Evolutionary conservation across 2,113 vertebrate genomes (phyloP).

Genomic region (Helogale parvula): DNA sequence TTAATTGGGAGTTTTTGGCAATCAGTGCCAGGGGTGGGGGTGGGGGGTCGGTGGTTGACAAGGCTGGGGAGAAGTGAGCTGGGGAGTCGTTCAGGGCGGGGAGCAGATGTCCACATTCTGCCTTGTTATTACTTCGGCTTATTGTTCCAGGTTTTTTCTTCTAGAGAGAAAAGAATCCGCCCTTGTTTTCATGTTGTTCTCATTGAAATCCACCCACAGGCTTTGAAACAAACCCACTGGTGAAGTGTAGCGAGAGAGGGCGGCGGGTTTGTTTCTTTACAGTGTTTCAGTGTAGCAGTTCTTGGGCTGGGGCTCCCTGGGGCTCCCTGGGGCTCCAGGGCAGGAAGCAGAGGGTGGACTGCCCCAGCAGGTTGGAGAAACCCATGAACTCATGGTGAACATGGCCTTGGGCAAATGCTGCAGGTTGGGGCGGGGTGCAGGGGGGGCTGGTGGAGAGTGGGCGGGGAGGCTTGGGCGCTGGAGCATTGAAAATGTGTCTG

Average conservation of each 20-base stretch:
- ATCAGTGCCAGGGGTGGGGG: neutral
- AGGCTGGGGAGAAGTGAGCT: neutral
- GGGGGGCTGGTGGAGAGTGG: neutral
- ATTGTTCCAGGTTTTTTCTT: constrained; percentile 73
- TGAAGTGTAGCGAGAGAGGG: constrained; percentile 40
- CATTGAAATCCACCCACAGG: constrained; percentile 78
- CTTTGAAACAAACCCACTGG: constrained; percentile 70
- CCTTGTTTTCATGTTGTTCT: constrained; percentile 81
- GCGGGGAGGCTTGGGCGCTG: neutral
- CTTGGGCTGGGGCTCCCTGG: neutral
- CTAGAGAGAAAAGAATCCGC: constrained; percentile 73
- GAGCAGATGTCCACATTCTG: constrained; percentile 73
- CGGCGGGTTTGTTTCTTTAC: neutral
- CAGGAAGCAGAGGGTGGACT: neutral
- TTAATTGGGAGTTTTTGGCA: constrained; percentile 69
- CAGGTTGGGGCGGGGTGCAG: neutral
- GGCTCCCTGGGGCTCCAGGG: neutral
- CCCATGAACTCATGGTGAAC: neutral
- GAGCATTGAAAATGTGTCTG: neutral
- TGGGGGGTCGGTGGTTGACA: neutral
- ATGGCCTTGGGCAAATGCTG: neutral
- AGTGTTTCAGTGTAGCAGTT: neutral
- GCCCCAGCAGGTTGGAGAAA: neutral
- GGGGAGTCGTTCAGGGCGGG: constrained; percentile 41
- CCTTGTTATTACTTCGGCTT: constrained; percentile 69